Percentiles rank a stretch among this genome's conserved stretches.
Conservation (phyloP, 2,888 invertebrate genomes). For the Latrodectus hesperus region DNA sequence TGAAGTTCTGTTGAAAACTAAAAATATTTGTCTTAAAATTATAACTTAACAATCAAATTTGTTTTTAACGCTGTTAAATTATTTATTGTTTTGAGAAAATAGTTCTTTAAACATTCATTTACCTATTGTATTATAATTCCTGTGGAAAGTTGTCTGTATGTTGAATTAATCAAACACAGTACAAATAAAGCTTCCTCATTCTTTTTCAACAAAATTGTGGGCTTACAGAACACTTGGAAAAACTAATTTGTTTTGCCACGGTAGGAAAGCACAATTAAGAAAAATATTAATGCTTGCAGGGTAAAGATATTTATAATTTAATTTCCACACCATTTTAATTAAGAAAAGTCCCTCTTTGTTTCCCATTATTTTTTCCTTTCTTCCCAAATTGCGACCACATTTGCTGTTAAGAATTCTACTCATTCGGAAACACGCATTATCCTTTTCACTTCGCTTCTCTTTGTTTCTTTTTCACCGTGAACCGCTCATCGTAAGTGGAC, state of each 20-base stretch:
- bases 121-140: too few relatives aligned
- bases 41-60: too few relatives aligned
- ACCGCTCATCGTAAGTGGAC: slow-evolving; percentile 22
- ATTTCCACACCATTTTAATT: slow-evolving; percentile 41
- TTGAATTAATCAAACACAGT: too few relatives aligned
- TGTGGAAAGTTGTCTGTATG: too few relatives aligned
- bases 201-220: too few relatives aligned
- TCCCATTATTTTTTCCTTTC: background rate
- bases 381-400: slow-evolving; percentile 2
- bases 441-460: slow-evolving; percentile 1
- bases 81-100: too few relatives aligned
- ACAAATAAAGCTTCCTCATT: too few relatives aligned
- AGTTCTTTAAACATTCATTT: too few relatives aligned
- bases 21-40: too few relatives aligned
- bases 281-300: background rate
- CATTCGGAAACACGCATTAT: slow-evolving; percentile 29
- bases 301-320: slow-evolving; percentile 38
- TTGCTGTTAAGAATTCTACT: background rate
- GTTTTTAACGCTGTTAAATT: too few relatives aligned
- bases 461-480: background rate
- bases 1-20: too few relatives aligned
- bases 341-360: slow-evolving; percentile 24
- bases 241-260: background rate
- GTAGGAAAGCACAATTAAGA: slow-evolving; percentile 6
- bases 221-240: background rate